phyloP scores from a whole-genome alignment of 2,113 vertebrate genomes.

The Himantopus leucocephalus region DNA sequence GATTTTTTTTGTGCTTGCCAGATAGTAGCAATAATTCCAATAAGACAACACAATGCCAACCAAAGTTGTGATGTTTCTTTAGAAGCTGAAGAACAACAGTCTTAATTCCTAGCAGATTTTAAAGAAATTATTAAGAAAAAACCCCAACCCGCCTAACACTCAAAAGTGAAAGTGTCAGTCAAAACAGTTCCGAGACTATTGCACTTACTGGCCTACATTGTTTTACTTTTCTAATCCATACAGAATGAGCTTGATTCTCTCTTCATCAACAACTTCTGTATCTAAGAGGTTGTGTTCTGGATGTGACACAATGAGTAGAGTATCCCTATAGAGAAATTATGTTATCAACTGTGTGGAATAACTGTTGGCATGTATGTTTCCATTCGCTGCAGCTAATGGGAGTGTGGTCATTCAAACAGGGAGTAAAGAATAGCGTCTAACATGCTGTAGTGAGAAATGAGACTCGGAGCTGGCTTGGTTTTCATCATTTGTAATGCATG shows the following conservation, averaged over 20 bases:
- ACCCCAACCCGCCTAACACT: not conserved
- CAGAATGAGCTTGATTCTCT: not conserved
- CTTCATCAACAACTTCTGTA: not conserved
- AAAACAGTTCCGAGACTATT: not conserved
- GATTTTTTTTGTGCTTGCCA: not conserved
- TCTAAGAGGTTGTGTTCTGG: not conserved
- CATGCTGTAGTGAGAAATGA: not conserved
- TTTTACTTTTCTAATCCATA: not conserved
- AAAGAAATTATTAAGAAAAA: not conserved
- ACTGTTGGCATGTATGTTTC: accelerated
- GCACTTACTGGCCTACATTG: not conserved
- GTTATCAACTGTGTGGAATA: not conserved
- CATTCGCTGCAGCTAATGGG: not conserved
- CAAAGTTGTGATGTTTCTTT: not conserved
- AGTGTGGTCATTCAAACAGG: not conserved
- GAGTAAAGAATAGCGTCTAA: not conserved
- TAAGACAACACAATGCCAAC: not conserved
- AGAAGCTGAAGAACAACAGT: not conserved
- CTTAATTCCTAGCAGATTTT: not conserved
- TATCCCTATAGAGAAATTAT: no score
- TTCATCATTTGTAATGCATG: accelerated
- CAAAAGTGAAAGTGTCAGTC: not conserved
- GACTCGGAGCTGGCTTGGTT: not conserved
- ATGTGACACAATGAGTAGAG: not conserved
- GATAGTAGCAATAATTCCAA: not conserved